phyloP scores from a whole-genome alignment of 2,888 invertebrate genomes.

The Lithophane semibrunnea region DNA sequence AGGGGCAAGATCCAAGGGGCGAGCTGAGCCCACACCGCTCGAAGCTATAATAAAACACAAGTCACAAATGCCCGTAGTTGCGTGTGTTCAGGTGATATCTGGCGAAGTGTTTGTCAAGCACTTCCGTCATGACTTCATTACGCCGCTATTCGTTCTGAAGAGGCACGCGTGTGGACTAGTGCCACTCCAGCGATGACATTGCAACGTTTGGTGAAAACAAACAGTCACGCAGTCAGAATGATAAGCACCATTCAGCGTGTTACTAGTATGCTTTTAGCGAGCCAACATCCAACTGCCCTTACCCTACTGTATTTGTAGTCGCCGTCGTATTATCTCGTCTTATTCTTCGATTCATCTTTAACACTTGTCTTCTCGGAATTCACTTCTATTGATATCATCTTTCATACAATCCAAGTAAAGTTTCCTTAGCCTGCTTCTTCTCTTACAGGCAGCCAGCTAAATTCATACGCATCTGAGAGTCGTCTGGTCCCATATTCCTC shows the following conservation, averaged over 20 bases:
- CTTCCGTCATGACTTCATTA: conserved; percentile 10
- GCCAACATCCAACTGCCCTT: neutral
- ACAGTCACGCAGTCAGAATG: neutral
- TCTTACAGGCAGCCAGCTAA: neutral
- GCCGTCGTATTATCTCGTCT: neutral
- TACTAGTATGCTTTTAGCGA: neutral
- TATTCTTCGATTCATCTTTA: neutral
- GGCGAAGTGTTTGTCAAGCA: neutral
- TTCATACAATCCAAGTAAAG: neutral
- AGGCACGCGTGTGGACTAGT: neutral
- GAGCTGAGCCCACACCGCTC: neutral
- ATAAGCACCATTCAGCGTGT: neutral
- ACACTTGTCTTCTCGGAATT: neutral
- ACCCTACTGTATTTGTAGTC: neutral
- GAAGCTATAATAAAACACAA: neutral
- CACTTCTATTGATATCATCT: no score
- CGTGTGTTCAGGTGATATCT: neutral
- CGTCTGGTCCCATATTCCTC: no score
- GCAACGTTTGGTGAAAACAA: neutral
- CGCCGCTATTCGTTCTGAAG: neutral
- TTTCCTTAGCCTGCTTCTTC: neutral
- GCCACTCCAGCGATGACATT: neutral
- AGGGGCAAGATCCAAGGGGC: no score
- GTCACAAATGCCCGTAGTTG: no score
- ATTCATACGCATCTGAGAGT: neutral